Evolutionary conservation across 2,888 invertebrate genomes (phyloP), one percentile per base, ranked within the genome.

Genomic region (Drosophila siamana): DNA sequence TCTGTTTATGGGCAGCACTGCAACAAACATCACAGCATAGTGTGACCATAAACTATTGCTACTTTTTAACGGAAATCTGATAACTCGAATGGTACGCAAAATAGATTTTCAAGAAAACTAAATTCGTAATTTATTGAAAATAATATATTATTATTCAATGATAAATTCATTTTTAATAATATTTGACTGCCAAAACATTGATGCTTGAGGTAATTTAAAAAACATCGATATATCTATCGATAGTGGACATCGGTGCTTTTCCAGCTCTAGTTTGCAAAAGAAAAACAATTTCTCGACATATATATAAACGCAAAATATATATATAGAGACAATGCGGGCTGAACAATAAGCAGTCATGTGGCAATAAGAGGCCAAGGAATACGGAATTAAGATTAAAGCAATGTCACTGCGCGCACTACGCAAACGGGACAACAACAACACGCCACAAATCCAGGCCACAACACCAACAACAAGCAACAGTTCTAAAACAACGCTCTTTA

Each of bases 381-480:
- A n/a, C 7, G 11, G 19, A 44, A 59, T 22, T n/a, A 0, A 33
- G 43, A 55, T 46, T 46, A 47, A 70, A 83, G 90, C 89, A 85
- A 92, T 92, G 92, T 92, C 92, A 85, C 82, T 92, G 63, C 91
- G 92, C 52, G 92, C 92, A 70, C 89, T 92, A 40, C 91, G 89
- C 60, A 92, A 92, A 79, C 91, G 91, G 61, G 92, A 92, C 43
- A 82, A 33, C 43, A 82, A 33, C 26, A 26, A 26, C 26, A 26
- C 26, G 26, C 26, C 69, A 61, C 77, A 79, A 64, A 8, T 43
- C 48, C 26, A 26, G 26, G 26, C 26, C n/a, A 33, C 3, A 28
- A 8, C 33, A 33, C n/a, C 33, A 33, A 33, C 33, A 33, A 5
- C 33, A 33, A 33, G n/a, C 33, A 33, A 33, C 22, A 80, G 16